Conservation (phyloP, 2,113 vertebrate species). For the Rhabdornis inornatus region DNA sequence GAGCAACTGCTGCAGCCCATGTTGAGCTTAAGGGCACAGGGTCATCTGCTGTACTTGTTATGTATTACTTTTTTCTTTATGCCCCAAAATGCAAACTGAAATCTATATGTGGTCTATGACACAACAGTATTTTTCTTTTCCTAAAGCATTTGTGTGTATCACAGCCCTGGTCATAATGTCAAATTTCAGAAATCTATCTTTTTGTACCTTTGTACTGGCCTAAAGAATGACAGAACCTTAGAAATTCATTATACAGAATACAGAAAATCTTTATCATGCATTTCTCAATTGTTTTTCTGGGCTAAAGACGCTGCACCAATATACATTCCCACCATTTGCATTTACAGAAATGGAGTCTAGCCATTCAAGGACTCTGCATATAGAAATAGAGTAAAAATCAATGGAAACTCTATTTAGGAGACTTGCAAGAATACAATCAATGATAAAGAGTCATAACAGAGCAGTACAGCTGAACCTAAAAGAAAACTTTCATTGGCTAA, state of each 20-base stretch:
- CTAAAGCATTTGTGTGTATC: not conserved
- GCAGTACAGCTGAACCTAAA: not conserved
- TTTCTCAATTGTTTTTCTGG: not conserved
- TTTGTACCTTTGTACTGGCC: not conserved
- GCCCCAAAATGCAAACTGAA: not conserved
- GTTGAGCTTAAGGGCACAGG: not conserved
- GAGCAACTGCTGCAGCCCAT: not conserved
- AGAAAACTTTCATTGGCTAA: not conserved
- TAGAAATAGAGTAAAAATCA: slow-evolving; percentile 16
- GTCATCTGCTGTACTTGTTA: not conserved
- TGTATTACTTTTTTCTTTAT: not conserved
- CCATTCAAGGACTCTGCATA: not conserved
- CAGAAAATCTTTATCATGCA: not conserved
- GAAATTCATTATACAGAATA: not conserved
- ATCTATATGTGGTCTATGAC: not conserved
- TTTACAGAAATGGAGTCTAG: slow-evolving; percentile 6
- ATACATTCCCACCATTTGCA: not conserved
- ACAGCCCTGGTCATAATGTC: not conserved
- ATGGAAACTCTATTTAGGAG: not conserved
- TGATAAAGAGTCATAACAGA: not conserved
- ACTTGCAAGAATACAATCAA: not conserved
- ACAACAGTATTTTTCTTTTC: not conserved
- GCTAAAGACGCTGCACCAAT: not conserved
- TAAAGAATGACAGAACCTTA: not conserved
- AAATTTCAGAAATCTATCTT: not conserved